These are phyloP conservation scores for Australoheros facetus DNA, from an alignment of 2,797 vertebrate species.

Conservation along the genomic window DNA sequence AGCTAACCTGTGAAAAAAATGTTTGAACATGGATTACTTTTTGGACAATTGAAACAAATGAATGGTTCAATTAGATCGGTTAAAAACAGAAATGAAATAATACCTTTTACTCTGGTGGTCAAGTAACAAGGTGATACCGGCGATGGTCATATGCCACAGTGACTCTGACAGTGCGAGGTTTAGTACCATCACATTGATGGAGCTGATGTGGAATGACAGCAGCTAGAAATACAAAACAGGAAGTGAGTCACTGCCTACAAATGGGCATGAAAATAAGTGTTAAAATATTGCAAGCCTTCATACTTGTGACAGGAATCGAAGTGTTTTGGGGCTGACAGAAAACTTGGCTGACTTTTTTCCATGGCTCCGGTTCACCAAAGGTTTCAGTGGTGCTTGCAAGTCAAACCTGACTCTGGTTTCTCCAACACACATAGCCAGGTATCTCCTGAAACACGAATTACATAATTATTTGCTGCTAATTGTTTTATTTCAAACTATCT, in stretches of 20 bases:
- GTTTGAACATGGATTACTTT: background rate
- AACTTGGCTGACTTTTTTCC: slow-evolving; percentile 69
- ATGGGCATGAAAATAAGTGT: background rate
- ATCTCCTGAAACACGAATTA: slow-evolving; percentile 79
- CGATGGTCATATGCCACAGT: slow-evolving; percentile 94
- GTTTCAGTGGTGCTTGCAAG: slow-evolving; percentile 81
- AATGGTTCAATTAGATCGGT: background rate
- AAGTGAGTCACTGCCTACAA: slow-evolving; percentile 4
- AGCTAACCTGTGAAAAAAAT: slow-evolving; percentile 74
- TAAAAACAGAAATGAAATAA: background rate
- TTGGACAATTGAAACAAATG: background rate
- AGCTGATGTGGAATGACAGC: slow-evolving; percentile 90
- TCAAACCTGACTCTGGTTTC: slow-evolving; percentile 91
- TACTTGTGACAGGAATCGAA: slow-evolving; percentile 91
- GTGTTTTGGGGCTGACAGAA: slow-evolving; percentile 81
- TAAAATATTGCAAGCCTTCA: background rate
- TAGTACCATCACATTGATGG: slow-evolving; percentile 94
- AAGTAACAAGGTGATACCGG: slow-evolving; percentile 87
- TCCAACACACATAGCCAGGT: slow-evolving; percentile 91
- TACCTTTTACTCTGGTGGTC: slow-evolving; percentile 90
- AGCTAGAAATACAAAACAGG: slow-evolving; percentile 74
- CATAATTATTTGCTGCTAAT: background rate
- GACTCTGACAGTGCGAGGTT: slow-evolving; percentile 92
- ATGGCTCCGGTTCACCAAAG: slow-evolving; percentile 53
- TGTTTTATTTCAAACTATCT: background rate